Percentiles rank a stretch among this genome's conserved stretches.
Evolutionary conservation across 1,140 invertebrate genomes (phyloP).

Genomic region (Hirudo medicinalis): DNA sequence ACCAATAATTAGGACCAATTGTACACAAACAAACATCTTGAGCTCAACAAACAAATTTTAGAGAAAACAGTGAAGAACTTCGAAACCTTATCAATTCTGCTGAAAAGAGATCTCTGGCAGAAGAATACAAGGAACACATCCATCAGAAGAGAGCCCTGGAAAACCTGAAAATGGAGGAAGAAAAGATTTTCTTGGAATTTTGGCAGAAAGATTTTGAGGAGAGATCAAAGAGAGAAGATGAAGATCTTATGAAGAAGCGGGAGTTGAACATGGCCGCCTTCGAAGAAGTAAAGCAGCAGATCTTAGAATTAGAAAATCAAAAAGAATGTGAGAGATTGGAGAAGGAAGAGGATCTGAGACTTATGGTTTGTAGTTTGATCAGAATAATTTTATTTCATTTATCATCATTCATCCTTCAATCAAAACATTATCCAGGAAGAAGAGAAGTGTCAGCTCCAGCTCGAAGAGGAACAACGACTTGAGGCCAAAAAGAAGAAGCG

Average conservation of each 20-base stretch:
- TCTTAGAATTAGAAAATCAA: neutral
- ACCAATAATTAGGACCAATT: too few relatives aligned
- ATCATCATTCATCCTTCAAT: too few relatives aligned
- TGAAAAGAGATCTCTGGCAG: neutral
- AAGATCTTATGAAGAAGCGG: neutral
- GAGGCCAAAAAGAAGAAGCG: too few relatives aligned
- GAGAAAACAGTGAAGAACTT: slow-evolving; percentile 7
- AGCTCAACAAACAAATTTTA: neutral
- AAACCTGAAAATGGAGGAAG: neutral
- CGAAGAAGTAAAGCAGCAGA: neutral
- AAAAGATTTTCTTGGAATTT: slow-evolving; percentile 4
- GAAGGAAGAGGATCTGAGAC: neutral
- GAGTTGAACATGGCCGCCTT: neutral
- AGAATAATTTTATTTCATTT: too few relatives aligned
- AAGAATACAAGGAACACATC: neutral
- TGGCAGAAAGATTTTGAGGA: neutral
- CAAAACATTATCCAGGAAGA: too few relatives aligned
- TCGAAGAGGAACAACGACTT: too few relatives aligned
- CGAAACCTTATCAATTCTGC: neutral
- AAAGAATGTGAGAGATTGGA: neutral
- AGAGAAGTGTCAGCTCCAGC: too few relatives aligned
- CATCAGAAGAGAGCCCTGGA: neutral
- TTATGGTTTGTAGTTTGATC: neutral
- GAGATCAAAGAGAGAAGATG: neutral
- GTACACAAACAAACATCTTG: too few relatives aligned